Conservation (phyloP, 2,888 invertebrate species). For the Phyllotreta cruciferae region DNA sequence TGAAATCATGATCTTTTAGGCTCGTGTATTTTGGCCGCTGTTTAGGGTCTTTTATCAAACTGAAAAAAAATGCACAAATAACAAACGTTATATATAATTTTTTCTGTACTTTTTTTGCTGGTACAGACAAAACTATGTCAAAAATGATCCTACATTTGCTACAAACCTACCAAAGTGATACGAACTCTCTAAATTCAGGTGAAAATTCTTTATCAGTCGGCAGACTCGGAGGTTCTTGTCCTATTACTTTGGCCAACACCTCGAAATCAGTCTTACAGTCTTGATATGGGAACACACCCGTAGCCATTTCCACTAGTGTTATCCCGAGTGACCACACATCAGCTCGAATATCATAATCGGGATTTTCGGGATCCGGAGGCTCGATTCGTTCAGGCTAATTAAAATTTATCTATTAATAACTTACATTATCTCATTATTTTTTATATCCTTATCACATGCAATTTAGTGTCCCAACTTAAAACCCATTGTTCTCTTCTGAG, state of each 20-base stretch:
- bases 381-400: constrained; percentile 95
- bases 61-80: constrained; percentile 58
- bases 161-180: constrained; percentile 89
- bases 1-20: constrained; percentile 87
- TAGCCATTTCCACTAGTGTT: constrained; percentile 94
- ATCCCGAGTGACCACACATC: constrained; percentile 99
- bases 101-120: not conserved
- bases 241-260: constrained; percentile 88
- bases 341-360: constrained; percentile 97
- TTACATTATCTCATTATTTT: too few species aligned
- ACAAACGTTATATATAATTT: not conserved
- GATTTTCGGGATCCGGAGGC: constrained; percentile 88
- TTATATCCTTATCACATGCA: not conserved
- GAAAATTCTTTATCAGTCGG: constrained; percentile 81
- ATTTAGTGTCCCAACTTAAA: too few species aligned
- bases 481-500: too few species aligned
- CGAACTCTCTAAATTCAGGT: constrained; percentile 87
- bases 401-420: constrained; percentile 6
- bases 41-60: constrained; percentile 92
- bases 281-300: constrained; percentile 92
- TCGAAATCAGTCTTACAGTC: constrained; percentile 98
- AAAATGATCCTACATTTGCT: too few species aligned
- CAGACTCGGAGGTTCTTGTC: constrained; percentile 86
- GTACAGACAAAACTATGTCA: too few species aligned
- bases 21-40: constrained; percentile 93